Evolutionary conservation across 2,888 invertebrate genomes (phyloP).

Genomic region (Eilema depressum): DNA sequence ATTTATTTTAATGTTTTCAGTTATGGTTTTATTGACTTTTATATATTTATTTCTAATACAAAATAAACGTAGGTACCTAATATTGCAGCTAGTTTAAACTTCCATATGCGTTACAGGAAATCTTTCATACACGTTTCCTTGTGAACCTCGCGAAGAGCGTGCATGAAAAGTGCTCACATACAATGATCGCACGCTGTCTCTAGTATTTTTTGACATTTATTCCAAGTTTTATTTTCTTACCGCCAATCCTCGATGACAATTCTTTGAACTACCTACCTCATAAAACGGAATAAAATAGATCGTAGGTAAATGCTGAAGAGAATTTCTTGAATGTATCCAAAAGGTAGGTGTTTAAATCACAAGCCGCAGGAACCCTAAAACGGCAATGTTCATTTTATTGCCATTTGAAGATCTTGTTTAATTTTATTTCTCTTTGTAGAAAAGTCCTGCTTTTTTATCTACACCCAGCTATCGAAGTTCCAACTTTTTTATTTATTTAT

Average conservation of each 20-base stretch:
- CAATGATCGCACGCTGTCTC: not conserved
- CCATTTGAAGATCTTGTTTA: conserved; percentile 33
- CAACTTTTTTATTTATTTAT: conserved; percentile 13
- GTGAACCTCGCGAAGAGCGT: not conserved
- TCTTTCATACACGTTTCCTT: too few species aligned
- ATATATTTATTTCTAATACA: too few species aligned
- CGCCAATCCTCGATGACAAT: too few species aligned
- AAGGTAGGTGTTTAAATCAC: conserved; percentile 7
- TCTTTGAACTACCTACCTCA: too few species aligned
- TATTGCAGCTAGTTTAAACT: too few species aligned
- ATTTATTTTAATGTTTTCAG: too few species aligned
- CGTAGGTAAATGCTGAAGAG: not conserved
- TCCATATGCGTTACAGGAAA: too few species aligned
- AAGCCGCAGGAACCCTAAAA: conserved; percentile 9
- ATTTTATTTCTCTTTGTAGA: conserved; percentile 43
- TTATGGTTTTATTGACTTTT: too few species aligned
- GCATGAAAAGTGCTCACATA: not conserved
- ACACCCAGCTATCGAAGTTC: conserved; percentile 1
- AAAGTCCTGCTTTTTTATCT: conserved; percentile 30
- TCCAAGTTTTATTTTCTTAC: too few species aligned
- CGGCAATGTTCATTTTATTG: conserved; percentile 13
- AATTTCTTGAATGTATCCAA: not conserved
- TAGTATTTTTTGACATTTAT: too few species aligned
- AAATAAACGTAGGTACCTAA: too few species aligned
- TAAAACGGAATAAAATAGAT: too few species aligned